Base-by-base conservation (phyloP, 2,113 vertebrate genomes). In the Aphyosemion australe region DNA sequence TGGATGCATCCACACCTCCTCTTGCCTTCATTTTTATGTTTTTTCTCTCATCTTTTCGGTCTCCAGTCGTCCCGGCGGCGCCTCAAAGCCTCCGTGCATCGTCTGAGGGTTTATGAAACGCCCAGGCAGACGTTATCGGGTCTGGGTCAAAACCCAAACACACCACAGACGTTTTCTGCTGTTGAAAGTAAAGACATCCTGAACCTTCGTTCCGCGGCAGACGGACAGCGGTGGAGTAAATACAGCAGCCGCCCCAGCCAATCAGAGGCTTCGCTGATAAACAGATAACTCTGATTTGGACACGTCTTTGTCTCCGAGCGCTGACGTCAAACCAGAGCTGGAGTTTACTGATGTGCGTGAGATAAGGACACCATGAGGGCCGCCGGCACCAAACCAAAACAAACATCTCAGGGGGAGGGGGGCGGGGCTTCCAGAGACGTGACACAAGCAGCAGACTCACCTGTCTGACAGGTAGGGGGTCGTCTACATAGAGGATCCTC, bases 281-380 rank as follows among this genome's bases (percentile, higher is more conserved):
- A 63, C 18, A 66, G 72, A 61, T 55, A 12, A 71, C 76, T 58
- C 53, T 20, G 18, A 18, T 80, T 83, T 75, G 63, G 3, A 65
- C 50, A 34, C 63, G 68, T 88, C 83, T 79, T 14, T 52, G 34
- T 37, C 3, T 53, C 49, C 57, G 10, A 45, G 74, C 19, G 1
- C 50, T 65, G 84, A 85, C 79, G 70, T 87, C 82, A 62, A 78
- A 62, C 61, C 4, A 9, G 12, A 13, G 56, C 1, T 37, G 42
- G 21, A 6, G 76, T 83, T 83, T 74, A 82, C 78, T 59, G 80
- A 87, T 77, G 55, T 39, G 65, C 6, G 52, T 10, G 12, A 16
- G 83, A 79, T 80, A 74, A 46, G 48, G 65, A 76, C 56, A n/a
- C 31, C 10, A 60, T 49, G 72, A 39, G 66, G 71, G 37, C 78